Conservation (phyloP, 2,888 invertebrate species). For the Philaethria dido region DNA sequence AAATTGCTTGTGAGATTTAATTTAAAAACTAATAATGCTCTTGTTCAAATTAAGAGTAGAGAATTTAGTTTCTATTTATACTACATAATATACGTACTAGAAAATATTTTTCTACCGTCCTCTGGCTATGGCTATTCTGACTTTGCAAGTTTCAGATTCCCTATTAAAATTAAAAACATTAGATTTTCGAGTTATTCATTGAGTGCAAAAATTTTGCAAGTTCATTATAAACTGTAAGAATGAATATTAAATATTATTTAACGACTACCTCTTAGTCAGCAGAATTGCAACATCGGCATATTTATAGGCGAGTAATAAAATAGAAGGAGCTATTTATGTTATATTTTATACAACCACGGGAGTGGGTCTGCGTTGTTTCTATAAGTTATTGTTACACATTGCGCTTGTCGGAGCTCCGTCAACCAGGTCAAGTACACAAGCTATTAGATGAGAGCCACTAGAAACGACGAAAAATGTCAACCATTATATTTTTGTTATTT, state of each 20-base stretch:
- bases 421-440: conserved; percentile 17
- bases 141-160: background rate
- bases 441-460: conserved; percentile 7
- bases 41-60: background rate
- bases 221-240: background rate
- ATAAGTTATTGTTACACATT: conserved; percentile 16
- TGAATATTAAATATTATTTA: background rate
- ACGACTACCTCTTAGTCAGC: background rate
- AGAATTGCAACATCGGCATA: background rate
- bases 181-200: background rate
- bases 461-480: background rate
- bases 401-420: background rate
- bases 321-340: background rate
- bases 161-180: background rate
- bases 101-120: no score
- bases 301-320: background rate
- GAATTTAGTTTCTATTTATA: background rate
- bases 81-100: background rate
- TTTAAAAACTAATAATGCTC: background rate
- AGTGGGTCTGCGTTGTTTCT: background rate
- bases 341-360: background rate
- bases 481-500: background rate
- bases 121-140: background rate
- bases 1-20: background rate
- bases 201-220: background rate